Percentiles rank a stretch among this genome's conserved stretches.
Evolutionary conservation across 2,888 invertebrate genomes (phyloP).

Genomic region (Lymantria dispar): DNA sequence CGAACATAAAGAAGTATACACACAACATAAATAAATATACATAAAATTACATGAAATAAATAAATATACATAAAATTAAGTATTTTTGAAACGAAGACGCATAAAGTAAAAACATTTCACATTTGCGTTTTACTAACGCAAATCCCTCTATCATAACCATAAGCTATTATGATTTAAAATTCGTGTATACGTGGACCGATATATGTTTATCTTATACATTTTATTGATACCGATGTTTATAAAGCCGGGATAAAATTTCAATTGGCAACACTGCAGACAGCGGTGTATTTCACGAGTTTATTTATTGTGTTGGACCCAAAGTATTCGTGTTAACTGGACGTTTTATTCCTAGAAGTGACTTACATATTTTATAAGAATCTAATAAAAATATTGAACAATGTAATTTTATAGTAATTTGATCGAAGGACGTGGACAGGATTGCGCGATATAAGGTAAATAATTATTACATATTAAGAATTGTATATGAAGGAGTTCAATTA

Average conservation of each 20-base stretch:
- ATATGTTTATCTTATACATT: slow-evolving; percentile 72
- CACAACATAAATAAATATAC: too few relatives aligned
- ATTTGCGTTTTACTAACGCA: slow-evolving; percentile 12
- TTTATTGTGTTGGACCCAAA: slow-evolving; percentile 71
- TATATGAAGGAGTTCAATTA: too few relatives aligned
- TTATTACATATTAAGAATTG: too few relatives aligned
- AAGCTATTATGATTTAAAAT: slow-evolving; percentile 62
- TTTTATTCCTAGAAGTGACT: slow-evolving; percentile 38
- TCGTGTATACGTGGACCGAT: slow-evolving; percentile 33
- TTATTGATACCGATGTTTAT: slow-evolving; percentile 69
- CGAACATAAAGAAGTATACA: too few relatives aligned
- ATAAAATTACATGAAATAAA: too few relatives aligned
- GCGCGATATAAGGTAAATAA: too few relatives aligned
- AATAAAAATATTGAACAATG: too few relatives aligned
- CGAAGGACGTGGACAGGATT: too few relatives aligned
- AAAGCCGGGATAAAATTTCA: slow-evolving; percentile 80
- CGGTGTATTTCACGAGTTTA: slow-evolving; percentile 67
- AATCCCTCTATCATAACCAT: slow-evolving; percentile 34
- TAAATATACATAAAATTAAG: too few relatives aligned
- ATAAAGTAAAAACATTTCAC: background rate
- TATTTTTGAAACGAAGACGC: background rate
- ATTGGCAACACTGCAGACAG: slow-evolving; percentile 76
- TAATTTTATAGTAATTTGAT: too few relatives aligned
- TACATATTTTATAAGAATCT: background rate
- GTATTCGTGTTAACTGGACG: slow-evolving; percentile 44